phyloP scores from a whole-genome alignment of 2,888 invertebrate genomes.

The Cephus nigrinus region DNA sequence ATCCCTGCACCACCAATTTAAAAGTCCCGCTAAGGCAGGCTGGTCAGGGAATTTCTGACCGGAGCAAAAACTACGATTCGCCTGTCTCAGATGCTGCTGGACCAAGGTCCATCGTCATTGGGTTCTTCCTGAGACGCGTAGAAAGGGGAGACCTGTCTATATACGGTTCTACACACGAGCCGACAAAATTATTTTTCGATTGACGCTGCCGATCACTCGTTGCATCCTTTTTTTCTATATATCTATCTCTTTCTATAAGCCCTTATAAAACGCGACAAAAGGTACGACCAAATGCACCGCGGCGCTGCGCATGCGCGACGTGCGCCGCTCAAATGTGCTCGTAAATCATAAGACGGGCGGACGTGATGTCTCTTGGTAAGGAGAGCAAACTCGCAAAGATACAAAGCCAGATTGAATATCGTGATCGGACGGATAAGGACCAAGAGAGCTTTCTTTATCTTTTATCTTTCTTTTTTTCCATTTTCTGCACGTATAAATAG shows the following conservation, averaged over 20 bases:
- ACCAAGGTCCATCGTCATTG: background rate
- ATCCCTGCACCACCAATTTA: background rate
- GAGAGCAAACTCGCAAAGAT: background rate
- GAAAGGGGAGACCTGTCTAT: background rate
- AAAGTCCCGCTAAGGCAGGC: constrained; percentile 1
- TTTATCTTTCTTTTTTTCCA: background rate
- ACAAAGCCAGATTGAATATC: background rate
- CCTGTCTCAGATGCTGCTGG: background rate
- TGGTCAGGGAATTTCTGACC: background rate
- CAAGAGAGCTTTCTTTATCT: background rate
- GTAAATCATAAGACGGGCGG: background rate
- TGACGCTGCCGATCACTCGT: background rate
- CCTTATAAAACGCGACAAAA: background rate
- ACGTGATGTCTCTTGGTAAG: background rate
- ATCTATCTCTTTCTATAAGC: background rate
- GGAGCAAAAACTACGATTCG: constrained; percentile 6
- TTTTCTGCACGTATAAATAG: background rate
- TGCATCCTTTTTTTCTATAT: background rate
- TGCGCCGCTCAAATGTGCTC: background rate
- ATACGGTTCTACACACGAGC: constrained; percentile 12
- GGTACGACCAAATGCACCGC: background rate
- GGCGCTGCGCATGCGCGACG: background rate
- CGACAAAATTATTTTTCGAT: constrained; percentile 9
- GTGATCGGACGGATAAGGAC: background rate
- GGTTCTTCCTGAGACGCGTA: background rate